phyloP scores from a whole-genome alignment of 2,888 invertebrate genomes.

The Diploptera punctata region DNA sequence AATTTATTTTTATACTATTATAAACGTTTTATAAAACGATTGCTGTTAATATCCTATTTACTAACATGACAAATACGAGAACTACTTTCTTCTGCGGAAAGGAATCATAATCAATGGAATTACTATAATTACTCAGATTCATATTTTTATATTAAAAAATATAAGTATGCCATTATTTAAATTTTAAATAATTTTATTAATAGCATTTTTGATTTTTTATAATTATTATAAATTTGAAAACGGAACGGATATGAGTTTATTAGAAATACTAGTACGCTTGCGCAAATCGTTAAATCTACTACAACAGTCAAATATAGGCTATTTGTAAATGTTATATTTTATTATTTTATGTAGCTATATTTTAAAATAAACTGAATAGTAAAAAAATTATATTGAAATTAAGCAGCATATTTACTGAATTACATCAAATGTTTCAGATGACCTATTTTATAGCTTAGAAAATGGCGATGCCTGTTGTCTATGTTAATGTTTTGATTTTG shows the following conservation, averaged over 20 bases:
- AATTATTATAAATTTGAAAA: neutral
- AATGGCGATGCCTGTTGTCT: too few relatives aligned
- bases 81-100: constrained; percentile 39
- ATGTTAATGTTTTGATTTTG: too few relatives aligned
- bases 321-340: too few relatives aligned
- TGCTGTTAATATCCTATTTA: neutral
- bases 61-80: neutral
- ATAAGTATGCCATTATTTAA: neutral
- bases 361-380: too few relatives aligned
- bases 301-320: neutral
- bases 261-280: neutral
- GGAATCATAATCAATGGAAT: constrained; percentile 24
- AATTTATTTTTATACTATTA: neutral
- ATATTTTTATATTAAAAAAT: neutral
- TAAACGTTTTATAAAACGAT: neutral
- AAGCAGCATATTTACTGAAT: too few relatives aligned
- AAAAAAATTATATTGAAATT: too few relatives aligned
- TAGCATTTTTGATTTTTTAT: neutral
- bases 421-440: too few relatives aligned
- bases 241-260: neutral
- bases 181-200: constrained; percentile 6
- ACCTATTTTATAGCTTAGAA: too few relatives aligned
- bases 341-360: too few relatives aligned
- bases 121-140: constrained; percentile 28
- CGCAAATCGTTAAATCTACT: neutral